Percentiles rank a stretch among this genome's conserved stretches.
Conservation (phyloP, 2,888 invertebrate species). For the Athripsodes cinereus region DNA sequence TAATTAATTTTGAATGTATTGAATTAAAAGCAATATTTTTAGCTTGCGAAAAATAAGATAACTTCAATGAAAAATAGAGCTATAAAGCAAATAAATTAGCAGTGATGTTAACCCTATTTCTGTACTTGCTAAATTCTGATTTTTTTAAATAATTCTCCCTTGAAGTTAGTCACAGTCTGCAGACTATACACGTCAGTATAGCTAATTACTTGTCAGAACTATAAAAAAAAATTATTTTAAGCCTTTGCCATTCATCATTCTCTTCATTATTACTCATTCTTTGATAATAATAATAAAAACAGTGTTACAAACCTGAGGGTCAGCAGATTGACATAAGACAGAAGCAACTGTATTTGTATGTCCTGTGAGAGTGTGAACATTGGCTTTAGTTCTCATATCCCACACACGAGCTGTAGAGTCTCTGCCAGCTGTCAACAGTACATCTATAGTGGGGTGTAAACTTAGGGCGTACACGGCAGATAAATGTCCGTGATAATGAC, state of each 20-base stretch:
- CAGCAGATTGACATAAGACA: constrained; percentile 85
- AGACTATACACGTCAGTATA: too few relatives aligned
- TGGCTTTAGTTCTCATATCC: constrained; percentile 99
- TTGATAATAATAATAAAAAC: too few relatives aligned
- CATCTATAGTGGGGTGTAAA: constrained; percentile 92
- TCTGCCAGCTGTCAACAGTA: constrained; percentile 87
- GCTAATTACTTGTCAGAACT: not conserved
- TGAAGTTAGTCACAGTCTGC: too few relatives aligned
- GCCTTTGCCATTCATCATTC: not conserved
- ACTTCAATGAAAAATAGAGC: too few relatives aligned
- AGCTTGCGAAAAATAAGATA: too few relatives aligned
- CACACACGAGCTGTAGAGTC: constrained; percentile 96
- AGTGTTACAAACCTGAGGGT: constrained; percentile 71
- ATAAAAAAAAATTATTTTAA: not conserved
- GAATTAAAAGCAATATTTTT: too few relatives aligned
- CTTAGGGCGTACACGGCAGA: constrained; percentile 93
- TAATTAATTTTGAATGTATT: too few relatives aligned
- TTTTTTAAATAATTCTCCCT: too few relatives aligned
- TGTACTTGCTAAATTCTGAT: too few relatives aligned
- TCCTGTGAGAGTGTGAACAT: constrained; percentile 91
- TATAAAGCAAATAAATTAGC: too few relatives aligned
- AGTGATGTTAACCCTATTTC: too few relatives aligned
- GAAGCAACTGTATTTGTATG: constrained; percentile 97
- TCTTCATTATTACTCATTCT: not conserved
- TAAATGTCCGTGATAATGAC: constrained; percentile 98